Base-by-base conservation (phyloP, 2,797 vertebrate species). In the Micrastur ruficollis region DNA sequence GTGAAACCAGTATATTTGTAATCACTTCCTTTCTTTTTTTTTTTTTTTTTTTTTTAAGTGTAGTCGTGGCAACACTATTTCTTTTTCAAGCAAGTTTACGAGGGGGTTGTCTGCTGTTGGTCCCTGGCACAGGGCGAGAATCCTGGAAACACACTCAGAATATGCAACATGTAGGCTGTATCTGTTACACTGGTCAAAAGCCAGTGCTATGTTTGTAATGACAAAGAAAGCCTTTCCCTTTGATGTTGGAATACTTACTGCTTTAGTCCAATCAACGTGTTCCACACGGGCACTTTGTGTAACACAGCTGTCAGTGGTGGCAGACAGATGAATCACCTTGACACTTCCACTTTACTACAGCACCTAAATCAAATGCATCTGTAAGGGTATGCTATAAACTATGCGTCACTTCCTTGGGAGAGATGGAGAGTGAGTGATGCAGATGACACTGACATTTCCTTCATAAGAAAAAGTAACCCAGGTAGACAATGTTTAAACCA, bases 321-420 rank as follows among this genome's bases (percentile, higher is more conserved):
- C 79, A 95, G 71, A 86, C 59, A 83, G 72, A 95, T 96, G 72
- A 62, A 97, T 96, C 81, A 89, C 92, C 91, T 95, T 81, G 93
- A 96, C 71, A 85, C 87, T 91, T 96, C 52, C 90, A 94, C 86
- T 94, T 95, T 79, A 74, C 86, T 90, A 59, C 88, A 93, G 88
- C 74, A 74, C 85, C 74, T 95, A 95, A 97, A 93, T 96, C 90
- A 96, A 94, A 95, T 80, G 80, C 81, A 92, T 93, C 79, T 96
- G 85, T 80, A 79, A 95, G 81, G 85, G 58, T 56, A 72, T 84
- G 86, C 82, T 81, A 70, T 95, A 95, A 97, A 93, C 82, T 65
- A 32, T 59, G 78, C 29, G 6, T 72, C 84, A 79, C 66, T 70
- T 89, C 50, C 50, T 82, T 5, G 3, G 52, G 53, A 70, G 79